Evolutionary conservation across 1,140 invertebrate genomes (phyloP).

Genomic region (Pseudoatta argentina): DNA sequence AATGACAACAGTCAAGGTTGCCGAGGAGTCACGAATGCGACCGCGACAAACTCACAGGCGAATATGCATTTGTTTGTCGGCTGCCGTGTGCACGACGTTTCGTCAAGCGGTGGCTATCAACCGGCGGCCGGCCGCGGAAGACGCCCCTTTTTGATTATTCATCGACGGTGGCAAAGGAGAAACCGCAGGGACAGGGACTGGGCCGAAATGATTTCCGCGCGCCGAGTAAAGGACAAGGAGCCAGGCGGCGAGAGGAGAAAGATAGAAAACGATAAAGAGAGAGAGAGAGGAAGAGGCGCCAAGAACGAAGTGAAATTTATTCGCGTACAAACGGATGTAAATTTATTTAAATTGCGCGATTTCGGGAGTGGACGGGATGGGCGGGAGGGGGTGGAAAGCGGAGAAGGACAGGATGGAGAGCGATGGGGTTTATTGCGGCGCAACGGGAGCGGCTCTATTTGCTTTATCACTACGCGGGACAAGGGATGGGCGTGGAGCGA

Average conservation of each 20-base stretch:
- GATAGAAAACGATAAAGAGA: slow-evolving; percentile 19
- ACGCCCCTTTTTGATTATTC: slow-evolving; percentile 82
- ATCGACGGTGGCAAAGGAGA: slow-evolving; percentile 79
- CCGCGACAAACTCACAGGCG: slow-evolving; percentile 26
- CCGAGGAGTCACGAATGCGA: neutral
- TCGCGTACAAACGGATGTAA: slow-evolving; percentile 86
- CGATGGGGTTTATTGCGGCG: slow-evolving; percentile 83
- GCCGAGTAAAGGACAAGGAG: slow-evolving; percentile 48
- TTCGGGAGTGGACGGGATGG: slow-evolving; percentile 76
- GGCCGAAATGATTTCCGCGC: slow-evolving; percentile 78
- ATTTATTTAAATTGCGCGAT: slow-evolving; percentile 86
- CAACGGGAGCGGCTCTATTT: slow-evolving; percentile 83
- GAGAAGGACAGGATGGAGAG: slow-evolving; percentile 69
- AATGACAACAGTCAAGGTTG: neutral
- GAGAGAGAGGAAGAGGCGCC: slow-evolving; percentile 65
- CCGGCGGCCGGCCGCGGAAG: slow-evolving; percentile 68
- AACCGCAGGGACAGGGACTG: slow-evolving; percentile 78
- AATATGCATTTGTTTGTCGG: slow-evolving; percentile 55
- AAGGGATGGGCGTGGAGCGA: slow-evolving; percentile 84
- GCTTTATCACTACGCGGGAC: slow-evolving; percentile 85
- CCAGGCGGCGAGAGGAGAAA: neutral
- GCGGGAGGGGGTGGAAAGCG: slow-evolving; percentile 61
- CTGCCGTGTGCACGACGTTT: slow-evolving; percentile 28
- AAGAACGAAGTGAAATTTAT: slow-evolving; percentile 85
- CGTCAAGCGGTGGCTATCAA: slow-evolving; percentile 62